A percentile compares a stretch with the other conserved stretches of the same genome.
These are phyloP conservation scores for Gnatocerus cornutus DNA, from an alignment of 2,888 invertebrate species.

Conservation along the genomic window DNA sequence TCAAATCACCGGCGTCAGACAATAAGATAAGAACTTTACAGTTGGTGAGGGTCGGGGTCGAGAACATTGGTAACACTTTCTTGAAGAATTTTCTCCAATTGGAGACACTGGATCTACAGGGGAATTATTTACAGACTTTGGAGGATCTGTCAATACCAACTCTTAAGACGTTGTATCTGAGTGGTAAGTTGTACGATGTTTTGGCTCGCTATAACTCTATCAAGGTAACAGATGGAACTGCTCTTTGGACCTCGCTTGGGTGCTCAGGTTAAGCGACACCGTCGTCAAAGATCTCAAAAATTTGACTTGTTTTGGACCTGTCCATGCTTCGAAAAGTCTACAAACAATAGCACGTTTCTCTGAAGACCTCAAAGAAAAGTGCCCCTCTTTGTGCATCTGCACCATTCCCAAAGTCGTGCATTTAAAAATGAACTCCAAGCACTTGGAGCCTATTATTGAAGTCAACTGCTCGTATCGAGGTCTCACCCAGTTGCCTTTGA, in stretches of 20 bases:
- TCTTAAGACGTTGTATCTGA: conserved; percentile 50
- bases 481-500: conserved; percentile 75
- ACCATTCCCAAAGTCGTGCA: conserved; percentile 77
- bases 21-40: conserved; percentile 55
- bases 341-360: conserved; percentile 77
- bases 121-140: conserved; percentile 55
- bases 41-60: conserved; percentile 55
- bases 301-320: conserved; percentile 75
- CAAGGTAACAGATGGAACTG: conserved; percentile 82
- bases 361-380: conserved; percentile 70
- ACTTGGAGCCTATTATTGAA: conserved; percentile 75
- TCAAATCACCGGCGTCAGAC: conserved; percentile 50
- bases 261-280: conserved; percentile 73
- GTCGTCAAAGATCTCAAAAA: conserved; percentile 75
- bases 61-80: conserved; percentile 55
- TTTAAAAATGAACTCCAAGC: conserved; percentile 68
- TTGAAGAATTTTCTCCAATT: conserved; percentile 55
- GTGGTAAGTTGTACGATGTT: conserved; percentile 43
- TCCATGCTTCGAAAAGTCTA: conserved; percentile 78
- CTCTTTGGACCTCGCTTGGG: conserved; percentile 78
- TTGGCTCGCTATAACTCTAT: too few species aligned
- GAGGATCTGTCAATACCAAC: conserved; percentile 46
- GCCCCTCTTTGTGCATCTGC: conserved; percentile 78
- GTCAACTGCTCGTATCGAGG: conserved; percentile 79
- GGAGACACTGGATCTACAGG: conserved; percentile 56